A percentile compares a stretch with the other conserved stretches of the same genome.
phyloP scores from a whole-genome alignment of 2,888 invertebrate genomes.

The Diogma glabrata region DNA sequence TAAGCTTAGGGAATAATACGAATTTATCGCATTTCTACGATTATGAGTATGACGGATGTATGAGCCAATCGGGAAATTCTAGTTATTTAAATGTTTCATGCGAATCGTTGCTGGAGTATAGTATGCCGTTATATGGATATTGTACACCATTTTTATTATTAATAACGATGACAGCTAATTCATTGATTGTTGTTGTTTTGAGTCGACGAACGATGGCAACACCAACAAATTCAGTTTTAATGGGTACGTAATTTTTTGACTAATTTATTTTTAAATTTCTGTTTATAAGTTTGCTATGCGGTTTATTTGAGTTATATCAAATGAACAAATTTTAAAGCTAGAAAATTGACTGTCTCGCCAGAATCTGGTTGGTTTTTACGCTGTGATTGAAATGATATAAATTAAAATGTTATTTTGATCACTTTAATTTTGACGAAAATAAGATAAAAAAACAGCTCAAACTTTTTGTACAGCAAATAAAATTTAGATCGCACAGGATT shows the following conservation, averaged over 20 bases:
- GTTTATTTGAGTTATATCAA: too few species aligned
- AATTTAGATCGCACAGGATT: too few species aligned
- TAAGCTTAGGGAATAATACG: background rate
- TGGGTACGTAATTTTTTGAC: slow-evolving; percentile 41
- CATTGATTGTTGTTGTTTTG: slow-evolving; percentile 79
- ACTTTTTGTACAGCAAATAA: too few species aligned
- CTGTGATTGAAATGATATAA: too few species aligned
- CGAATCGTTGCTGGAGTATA: slow-evolving; percentile 31
- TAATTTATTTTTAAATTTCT: background rate
- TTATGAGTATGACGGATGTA: slow-evolving; percentile 22
- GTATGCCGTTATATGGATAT: slow-evolving; percentile 34
- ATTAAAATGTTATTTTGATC: too few species aligned
- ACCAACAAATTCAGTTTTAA: slow-evolving; percentile 82
- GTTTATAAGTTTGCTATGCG: too few species aligned
- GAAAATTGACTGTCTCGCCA: too few species aligned
- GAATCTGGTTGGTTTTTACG: too few species aligned
- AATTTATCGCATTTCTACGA: slow-evolving; percentile 7
- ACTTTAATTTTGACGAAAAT: too few species aligned
- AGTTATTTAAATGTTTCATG: slow-evolving; percentile 35
- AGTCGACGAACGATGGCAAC: slow-evolving; percentile 81
- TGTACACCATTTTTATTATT: slow-evolving; percentile 68
- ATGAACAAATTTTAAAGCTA: too few species aligned
- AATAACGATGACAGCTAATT: slow-evolving; percentile 82
- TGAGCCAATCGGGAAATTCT: slow-evolving; percentile 24
- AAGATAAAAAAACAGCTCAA: too few species aligned